Percentiles rank a stretch among this genome's conserved stretches.
phyloP scores from a whole-genome alignment of 2,888 invertebrate genomes.

The Sarcophaga subvicina region DNA sequence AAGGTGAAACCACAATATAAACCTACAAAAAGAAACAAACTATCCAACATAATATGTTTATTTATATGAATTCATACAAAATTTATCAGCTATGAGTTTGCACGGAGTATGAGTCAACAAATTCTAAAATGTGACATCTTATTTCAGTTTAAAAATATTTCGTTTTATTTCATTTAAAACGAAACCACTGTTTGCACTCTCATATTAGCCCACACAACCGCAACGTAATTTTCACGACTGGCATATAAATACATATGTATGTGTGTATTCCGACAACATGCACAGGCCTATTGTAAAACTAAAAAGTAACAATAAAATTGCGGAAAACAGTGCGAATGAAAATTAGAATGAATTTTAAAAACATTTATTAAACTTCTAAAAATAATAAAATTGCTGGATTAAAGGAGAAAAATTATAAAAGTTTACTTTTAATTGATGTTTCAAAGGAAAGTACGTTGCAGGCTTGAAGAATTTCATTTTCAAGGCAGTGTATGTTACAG shows the following conservation, averaged over 20 bases:
- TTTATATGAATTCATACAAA: not conserved
- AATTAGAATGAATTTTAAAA: no score
- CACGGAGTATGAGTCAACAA: not conserved
- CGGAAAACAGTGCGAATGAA: no score
- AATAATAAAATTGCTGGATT: no score
- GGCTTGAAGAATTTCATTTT: no score
- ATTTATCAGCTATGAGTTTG: no score
- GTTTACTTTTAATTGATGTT: no score
- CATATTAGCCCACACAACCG: conserved; percentile 68
- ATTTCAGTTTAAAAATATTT: conserved; percentile 61
- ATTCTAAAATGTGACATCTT: conserved; percentile 60
- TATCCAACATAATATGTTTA: conserved; percentile 5
- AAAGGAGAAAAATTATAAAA: no score
- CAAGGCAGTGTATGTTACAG: no score
- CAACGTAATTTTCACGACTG: conserved; percentile 67
- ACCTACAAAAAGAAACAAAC: conserved; percentile 52
- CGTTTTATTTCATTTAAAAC: conserved; percentile 64
- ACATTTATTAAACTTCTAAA: no score
- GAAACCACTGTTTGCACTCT: conserved; percentile 69
- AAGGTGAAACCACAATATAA: conserved; percentile 63
- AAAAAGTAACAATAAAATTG: no score
- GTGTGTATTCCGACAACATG: not conserved
- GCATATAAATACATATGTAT: conserved; percentile 37
- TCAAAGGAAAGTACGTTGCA: no score
- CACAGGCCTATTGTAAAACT: not conserved